Evolutionary conservation across 2,888 invertebrate genomes (phyloP).

Genomic region (Esperia sulphurella): DNA sequence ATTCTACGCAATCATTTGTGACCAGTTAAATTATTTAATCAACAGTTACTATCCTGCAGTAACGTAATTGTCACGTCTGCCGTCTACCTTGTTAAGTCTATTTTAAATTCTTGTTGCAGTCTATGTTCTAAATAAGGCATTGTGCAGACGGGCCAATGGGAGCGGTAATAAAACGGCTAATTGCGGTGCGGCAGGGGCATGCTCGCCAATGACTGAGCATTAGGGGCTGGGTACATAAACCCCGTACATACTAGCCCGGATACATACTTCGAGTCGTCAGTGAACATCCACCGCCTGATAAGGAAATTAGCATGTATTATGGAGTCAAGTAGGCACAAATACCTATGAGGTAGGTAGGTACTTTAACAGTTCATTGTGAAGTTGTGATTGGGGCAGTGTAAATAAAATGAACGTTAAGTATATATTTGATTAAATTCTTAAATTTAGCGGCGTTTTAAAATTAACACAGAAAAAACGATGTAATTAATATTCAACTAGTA

Average conservation of each 20-base stretch:
- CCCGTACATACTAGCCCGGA: background rate
- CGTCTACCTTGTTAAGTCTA: background rate
- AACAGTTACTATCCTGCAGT: background rate
- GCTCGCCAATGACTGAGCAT: conserved; percentile 74
- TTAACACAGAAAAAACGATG: too few species aligned
- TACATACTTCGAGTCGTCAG: background rate
- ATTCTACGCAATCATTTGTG: too few species aligned
- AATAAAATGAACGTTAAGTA: too few species aligned
- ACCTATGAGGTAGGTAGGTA: too few species aligned
- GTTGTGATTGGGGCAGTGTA: too few species aligned
- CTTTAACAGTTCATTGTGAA: too few species aligned
- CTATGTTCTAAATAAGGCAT: conserved; percentile 25
- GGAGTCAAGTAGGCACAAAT: background rate
- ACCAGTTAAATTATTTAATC: too few species aligned
- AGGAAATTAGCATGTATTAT: background rate
- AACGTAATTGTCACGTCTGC: background rate
- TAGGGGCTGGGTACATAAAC: conserved; percentile 42
- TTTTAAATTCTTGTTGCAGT: too few species aligned
- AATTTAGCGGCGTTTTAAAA: too few species aligned
- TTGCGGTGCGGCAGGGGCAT: conserved; percentile 58
- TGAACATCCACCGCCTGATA: conserved; percentile 3
- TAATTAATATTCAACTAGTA: too few species aligned
- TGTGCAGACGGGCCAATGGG: conserved; percentile 47
- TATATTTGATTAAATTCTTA: too few species aligned
- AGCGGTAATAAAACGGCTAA: conserved; percentile 61